A percentile compares a stretch with the other conserved stretches of the same genome.
Conservation (phyloP, 2,888 invertebrate species). For the Biston stratarius region DNA sequence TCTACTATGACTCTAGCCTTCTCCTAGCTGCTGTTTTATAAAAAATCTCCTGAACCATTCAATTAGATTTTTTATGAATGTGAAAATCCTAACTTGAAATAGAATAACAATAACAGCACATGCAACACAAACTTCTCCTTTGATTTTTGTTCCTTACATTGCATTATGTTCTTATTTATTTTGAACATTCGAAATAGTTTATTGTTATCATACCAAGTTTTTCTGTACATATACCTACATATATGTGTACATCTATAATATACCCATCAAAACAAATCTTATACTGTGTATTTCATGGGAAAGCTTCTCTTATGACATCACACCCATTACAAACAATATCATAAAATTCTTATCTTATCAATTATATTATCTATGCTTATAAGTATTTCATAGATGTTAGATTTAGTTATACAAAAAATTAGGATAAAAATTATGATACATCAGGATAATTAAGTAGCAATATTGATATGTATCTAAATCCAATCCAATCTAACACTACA, state of each 20-base stretch:
- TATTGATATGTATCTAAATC: too few species aligned
- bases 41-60: not conserved
- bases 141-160: not conserved
- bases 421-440: constrained; percentile 4
- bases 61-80: not conserved
- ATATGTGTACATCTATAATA: not conserved
- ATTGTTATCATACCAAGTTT: not conserved
- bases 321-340: not conserved
- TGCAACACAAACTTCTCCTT: not conserved
- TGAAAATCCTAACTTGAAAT: not conserved
- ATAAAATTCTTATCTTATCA: constrained; percentile 4
- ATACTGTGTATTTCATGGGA: not conserved
- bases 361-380: constrained; percentile 8
- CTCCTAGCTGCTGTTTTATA: not conserved
- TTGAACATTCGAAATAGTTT: not conserved
- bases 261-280: not conserved
- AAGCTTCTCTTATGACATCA: not conserved
- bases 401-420: too few species aligned
- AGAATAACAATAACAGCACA: not conserved
- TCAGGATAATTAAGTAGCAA: too few species aligned
- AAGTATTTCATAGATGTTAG: too few species aligned
- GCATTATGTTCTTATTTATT: too few species aligned
- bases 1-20: too few species aligned
- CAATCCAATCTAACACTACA: too few species aligned
- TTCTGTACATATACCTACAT: not conserved